phyloP scores from a whole-genome alignment of 1,140 invertebrate species.

The Tenebrio molitor region DNA sequence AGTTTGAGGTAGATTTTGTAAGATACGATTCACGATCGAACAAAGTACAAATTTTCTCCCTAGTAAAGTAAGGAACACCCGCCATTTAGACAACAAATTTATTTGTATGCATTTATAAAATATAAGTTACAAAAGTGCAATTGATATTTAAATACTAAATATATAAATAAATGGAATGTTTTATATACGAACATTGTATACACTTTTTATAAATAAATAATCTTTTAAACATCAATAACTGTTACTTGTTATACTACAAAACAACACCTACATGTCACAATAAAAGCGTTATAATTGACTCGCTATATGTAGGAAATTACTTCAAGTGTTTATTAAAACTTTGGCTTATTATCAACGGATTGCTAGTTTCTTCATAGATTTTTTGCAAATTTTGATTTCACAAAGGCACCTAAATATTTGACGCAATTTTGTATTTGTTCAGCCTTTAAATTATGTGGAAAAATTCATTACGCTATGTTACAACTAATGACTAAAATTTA shows the following conservation, averaged over 20 bases:
- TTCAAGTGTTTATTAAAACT: conserved; percentile 20
- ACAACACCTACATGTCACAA: conserved; percentile 27
- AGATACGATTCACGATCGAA: background rate
- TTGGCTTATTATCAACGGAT: conserved; percentile 36
- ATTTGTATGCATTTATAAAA: conserved; percentile 44
- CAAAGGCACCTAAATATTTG: conserved; percentile 27
- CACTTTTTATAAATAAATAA: conserved; percentile 36
- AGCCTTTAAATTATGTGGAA: conserved; percentile 3
- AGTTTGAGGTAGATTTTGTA: background rate
- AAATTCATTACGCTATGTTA: too few relatives aligned
- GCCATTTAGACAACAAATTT: conserved; percentile 35
- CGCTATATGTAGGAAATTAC: conserved; percentile 33
- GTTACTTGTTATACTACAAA: conserved; percentile 1
- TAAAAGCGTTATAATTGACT: conserved; percentile 39
- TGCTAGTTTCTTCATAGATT: background rate
- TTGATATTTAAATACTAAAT: conserved; percentile 25
- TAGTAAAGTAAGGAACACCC: background rate
- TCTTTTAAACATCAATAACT: conserved; percentile 30
- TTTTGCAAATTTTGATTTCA: conserved; percentile 30
- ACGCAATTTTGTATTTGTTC: conserved; percentile 10
- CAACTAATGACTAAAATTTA: background rate
- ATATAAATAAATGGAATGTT: conserved; percentile 41
- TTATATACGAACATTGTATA: conserved; percentile 35
- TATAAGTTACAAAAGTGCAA: conserved; percentile 40
- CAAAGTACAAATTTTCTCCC: conserved; percentile 26